Evolutionary conservation across 2,113 vertebrate species (phyloP), one percentile per base, ranked within the genome.

Genomic region (Hydrolagus affinis): DNA sequence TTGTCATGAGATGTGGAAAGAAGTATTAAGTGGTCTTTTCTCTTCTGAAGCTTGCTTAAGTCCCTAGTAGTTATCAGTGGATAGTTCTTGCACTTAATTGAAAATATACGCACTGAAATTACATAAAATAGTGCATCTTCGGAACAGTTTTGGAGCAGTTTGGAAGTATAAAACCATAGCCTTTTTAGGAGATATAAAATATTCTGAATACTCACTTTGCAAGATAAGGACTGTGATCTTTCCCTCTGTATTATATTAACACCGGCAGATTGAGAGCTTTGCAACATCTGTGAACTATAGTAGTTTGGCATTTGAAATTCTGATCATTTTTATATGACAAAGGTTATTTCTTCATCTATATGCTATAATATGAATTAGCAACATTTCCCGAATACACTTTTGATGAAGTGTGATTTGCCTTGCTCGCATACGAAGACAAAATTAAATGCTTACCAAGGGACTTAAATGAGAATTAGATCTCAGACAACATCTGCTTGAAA

Each of bases 371-470:
- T 92, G 90, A 94, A 94, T 93, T 94, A 94, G 94, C 94, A 94
- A 92, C 93, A 93, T 93, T 93, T 93, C 91, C n/a, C 93, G 91
- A 93, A 90, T 93, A 91, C 89, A 89, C 91, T 92, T 93, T 91
- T 94, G 92, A 95, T 94, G 92, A 94, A 94, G 90, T 91, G 90
- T 91, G 91, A 91, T 94, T 92, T 94, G 89, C 92, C 89, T 87
- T 91, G 91, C 90, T 91, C 91, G 90, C 93, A 93, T 93, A 91
- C 93, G 92, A 94, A 93, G 93, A 93, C 94, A 91, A 94, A 94
- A 94, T 94, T 92, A 94, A 94, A 93, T 90, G 91, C 93, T 93
- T 94, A 91, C 90, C 93, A 89, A 92, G 93, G 93, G 93, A 94
- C 90, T 93, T 94, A 89, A 89, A 89, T 87, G 89, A 91, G 93